Evolutionary conservation across 2,113 vertebrate genomes (phyloP).

Genomic region (Rhynchomys soricoides): DNA sequence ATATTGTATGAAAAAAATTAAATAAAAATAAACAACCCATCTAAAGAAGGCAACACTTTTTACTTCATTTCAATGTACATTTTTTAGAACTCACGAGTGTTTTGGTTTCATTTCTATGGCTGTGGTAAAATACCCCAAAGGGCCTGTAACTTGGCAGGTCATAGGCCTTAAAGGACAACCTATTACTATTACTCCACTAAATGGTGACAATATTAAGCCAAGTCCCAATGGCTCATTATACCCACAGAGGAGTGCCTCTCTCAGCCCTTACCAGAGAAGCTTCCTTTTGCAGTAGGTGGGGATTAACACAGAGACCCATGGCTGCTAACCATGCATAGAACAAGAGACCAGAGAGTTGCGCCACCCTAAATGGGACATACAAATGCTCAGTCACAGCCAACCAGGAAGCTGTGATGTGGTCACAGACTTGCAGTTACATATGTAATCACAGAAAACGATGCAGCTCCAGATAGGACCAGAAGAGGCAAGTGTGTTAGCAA

Average conservation of each 20-base stretch:
- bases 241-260: not conserved
- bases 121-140: not conserved
- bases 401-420: not conserved
- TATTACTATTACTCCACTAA: not conserved
- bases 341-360: not conserved
- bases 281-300: not conserved
- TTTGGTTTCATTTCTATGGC: not conserved
- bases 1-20: not conserved
- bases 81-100: not conserved
- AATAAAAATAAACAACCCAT: not conserved
- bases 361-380: not conserved
- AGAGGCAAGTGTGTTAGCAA: not conserved
- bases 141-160: not conserved
- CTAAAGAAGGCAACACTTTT: not conserved
- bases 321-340: not conserved
- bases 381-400: not conserved
- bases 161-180: not conserved
- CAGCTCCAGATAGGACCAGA: not conserved
- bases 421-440: not conserved
- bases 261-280: not conserved
- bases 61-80: not conserved
- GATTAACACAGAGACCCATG: not conserved
- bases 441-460: not conserved
- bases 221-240: not conserved
- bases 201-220: not conserved